A percentile compares a stretch with the other conserved stretches of the same genome.
Evolutionary conservation across 2,113 vertebrate genomes (phyloP).

Genomic region (Callipepla californica): DNA sequence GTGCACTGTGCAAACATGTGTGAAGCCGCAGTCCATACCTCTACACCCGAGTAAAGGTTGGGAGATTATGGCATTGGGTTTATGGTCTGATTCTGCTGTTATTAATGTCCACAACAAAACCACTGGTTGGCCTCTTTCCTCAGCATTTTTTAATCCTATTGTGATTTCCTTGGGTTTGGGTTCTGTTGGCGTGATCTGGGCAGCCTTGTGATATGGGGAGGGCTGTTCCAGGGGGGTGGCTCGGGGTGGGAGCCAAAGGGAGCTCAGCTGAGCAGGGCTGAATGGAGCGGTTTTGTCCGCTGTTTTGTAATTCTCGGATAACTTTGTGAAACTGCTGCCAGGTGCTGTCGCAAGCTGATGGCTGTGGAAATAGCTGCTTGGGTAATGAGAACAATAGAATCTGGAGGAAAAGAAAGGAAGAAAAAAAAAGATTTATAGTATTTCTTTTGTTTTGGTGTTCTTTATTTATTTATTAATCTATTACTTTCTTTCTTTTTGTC

Average conservation of each 20-base stretch:
- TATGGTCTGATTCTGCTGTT: neutral
- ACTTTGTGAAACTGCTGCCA: slow-evolving; percentile 46
- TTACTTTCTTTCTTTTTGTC: neutral
- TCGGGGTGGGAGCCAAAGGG: slow-evolving; percentile 21
- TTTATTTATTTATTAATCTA: neutral
- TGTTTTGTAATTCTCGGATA: slow-evolving; percentile 59
- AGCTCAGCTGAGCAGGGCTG: slow-evolving; percentile 21
- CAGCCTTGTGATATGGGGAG: slow-evolving; percentile 53
- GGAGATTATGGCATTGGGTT: neutral
- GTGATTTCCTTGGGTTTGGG: slow-evolving; percentile 57
- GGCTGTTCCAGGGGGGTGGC: slow-evolving; percentile 29
- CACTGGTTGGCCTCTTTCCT: slow-evolving; percentile 30
- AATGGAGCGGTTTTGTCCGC: slow-evolving; percentile 51
- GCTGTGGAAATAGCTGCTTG: slow-evolving; percentile 56
- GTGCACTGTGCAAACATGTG: neutral
- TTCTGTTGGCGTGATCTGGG: neutral
- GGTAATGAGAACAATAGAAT: slow-evolving; percentile 46
- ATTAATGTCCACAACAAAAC: neutral
- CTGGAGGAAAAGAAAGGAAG: neutral
- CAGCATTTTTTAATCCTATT: slow-evolving; percentile 52
- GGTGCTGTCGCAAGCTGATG: slow-evolving; percentile 54
- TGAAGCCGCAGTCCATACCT: neutral
- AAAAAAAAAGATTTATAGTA: neutral
- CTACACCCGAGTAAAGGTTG: slow-evolving; percentile 1
- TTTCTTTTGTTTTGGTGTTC: neutral